Base-by-base conservation (phyloP, 2,888 invertebrate species). In the Choreutis nemorana region DNA sequence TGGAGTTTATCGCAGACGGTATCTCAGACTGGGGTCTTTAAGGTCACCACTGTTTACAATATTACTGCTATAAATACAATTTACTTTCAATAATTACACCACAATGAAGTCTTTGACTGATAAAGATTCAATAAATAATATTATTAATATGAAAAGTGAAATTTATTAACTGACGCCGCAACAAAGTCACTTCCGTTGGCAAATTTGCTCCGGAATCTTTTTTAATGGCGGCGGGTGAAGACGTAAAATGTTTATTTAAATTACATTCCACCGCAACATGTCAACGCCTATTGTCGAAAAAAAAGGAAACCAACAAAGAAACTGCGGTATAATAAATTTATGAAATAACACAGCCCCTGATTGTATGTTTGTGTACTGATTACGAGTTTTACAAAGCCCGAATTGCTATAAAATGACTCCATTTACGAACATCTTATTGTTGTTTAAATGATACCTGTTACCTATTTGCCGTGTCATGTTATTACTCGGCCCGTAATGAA, bases 71-170 rank as follows among this genome's bases (percentile, higher is more conserved):
- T 75, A 71, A 72, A 73, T 73, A 72, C 65, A 55, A 60, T 72
- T 70, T 65, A 68, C 67, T 71, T 72, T 65, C 62, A 71, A 61
- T 73, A 68, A 72, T 75, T 66, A 72, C 55, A 52, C 55, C 54
- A 57, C 61, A 67, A 57, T 58, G 54, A 59, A 64, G 72, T 73
- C 75, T 71, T 65, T 68, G 71, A 68, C 72, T 71, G 71, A 73
- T 77, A 73, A 61, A 49, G 46, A 52, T 50, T 58, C 55, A 57
- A 60, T 60, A 59, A 48, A n/a, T n/a, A n/a, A n/a, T n/a, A n/a
- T n/a, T 47, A 45, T 45, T 40, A 42, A 42, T 49, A 37, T 40
- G 42, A 43, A 57, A 61, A 65, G 65, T 61, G 65, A 65, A 68
- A 68, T 61, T 63, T 50, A 56, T 56, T 48, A 44, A 34, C 32